Percentiles rank a stretch among this genome's conserved stretches.
phyloP scores from a whole-genome alignment of 1,140 invertebrate genomes.

The Episyrphus balteatus region DNA sequence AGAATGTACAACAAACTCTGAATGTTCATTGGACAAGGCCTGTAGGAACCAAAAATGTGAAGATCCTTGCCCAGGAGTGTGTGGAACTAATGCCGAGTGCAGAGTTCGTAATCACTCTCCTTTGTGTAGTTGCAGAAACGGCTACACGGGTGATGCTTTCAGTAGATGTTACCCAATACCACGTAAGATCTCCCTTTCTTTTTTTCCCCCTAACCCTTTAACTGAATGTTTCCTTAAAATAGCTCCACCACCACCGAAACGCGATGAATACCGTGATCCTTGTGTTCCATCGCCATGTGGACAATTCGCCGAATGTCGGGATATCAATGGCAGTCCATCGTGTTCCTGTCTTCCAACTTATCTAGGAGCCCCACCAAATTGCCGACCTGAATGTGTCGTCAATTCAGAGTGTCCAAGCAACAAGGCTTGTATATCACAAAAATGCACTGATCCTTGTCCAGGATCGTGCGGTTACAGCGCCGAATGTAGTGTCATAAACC shows the following conservation, averaged over 20 bases:
- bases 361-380: conserved; percentile 62
- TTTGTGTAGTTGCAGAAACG: conserved; percentile 58
- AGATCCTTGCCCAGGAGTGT: conserved; percentile 69
- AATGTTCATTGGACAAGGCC: conserved; percentile 60
- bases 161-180: conserved; percentile 32
- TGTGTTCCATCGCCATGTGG: conserved; percentile 70
- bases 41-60: conserved; percentile 72
- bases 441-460: conserved; percentile 68
- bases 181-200: conserved; percentile 41
- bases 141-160: conserved; percentile 62
- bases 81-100: conserved; percentile 66
- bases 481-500: conserved; percentile 48
- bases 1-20: conserved; percentile 62
- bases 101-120: conserved; percentile 63
- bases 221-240: conserved; percentile 46
- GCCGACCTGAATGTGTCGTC: conserved; percentile 61
- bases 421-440: conserved; percentile 61
- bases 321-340: conserved; percentile 50
- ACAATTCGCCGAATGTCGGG: conserved; percentile 37
- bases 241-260: conserved; percentile 39
- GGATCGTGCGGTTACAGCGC: conserved; percentile 70
- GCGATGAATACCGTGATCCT: conserved; percentile 48
- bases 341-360: conserved; percentile 61
- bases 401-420: conserved; percentile 60
- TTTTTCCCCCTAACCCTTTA: conserved; percentile 28